These are phyloP conservation scores for Phengaris arion DNA, from an alignment of 2,888 invertebrate genomes.

Conservation along the genomic window DNA sequence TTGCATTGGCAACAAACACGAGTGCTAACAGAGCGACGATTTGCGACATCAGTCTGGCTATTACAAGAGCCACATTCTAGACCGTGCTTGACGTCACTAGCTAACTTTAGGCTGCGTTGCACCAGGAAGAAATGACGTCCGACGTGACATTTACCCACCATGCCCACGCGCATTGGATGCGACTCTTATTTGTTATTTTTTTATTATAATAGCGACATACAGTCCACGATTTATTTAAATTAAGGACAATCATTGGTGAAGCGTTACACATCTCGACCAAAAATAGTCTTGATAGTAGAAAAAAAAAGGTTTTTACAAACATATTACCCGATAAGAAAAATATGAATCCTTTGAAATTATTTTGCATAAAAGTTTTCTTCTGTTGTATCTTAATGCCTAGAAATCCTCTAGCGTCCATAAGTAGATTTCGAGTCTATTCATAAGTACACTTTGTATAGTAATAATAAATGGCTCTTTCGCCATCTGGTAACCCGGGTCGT, in stretches of 20 bases:
- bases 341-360: neutral
- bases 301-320: too few species aligned
- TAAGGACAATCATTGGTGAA: too few species aligned
- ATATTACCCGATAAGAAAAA: too few species aligned
- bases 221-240: neutral
- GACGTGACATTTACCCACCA: conserved; percentile 50
- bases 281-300: too few species aligned
- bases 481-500: conserved; percentile 17
- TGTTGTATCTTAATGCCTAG: neutral
- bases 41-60: conserved; percentile 43
- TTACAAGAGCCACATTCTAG: conserved; percentile 49
- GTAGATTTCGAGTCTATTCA: neutral
- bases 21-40: conserved; percentile 27
- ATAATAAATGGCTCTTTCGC: neutral
- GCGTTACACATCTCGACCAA: too few species aligned
- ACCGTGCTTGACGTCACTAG: conserved; percentile 55
- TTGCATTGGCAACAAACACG: conserved; percentile 26
- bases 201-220: conserved; percentile 4
- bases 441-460: neutral
- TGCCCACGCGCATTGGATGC: conserved; percentile 24
- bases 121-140: conserved; percentile 61
- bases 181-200: conserved; percentile 30
- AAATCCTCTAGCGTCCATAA: neutral
- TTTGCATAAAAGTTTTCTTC: neutral
- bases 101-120: conserved; percentile 52